These are phyloP conservation scores for Thecophora atra DNA, from an alignment of 2,888 invertebrate genomes.

Conservation along the genomic window DNA sequence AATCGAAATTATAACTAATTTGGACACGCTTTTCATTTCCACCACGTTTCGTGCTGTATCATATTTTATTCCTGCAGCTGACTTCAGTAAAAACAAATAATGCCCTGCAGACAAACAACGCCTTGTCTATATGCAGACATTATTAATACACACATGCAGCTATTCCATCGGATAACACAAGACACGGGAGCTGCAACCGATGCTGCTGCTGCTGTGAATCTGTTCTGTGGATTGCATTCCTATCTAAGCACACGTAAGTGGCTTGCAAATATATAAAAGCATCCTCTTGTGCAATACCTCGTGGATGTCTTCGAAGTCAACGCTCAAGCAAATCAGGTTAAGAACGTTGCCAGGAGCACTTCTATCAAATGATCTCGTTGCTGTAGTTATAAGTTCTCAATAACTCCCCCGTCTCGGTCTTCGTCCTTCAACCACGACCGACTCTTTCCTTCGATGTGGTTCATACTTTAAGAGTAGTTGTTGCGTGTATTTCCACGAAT, in stretches of 20 bases:
- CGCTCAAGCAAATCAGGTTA: not conserved
- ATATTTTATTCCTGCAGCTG: not conserved
- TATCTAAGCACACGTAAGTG: slow-evolving; percentile 15
- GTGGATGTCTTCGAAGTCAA: not conserved
- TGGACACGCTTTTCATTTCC: not conserved
- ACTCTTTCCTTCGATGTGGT: too few relatives aligned
- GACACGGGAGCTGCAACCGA: not conserved
- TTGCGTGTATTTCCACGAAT: too few relatives aligned
- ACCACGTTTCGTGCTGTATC: not conserved
- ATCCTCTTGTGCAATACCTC: not conserved
- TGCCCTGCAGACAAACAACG: too few relatives aligned
- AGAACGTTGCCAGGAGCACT: not conserved
- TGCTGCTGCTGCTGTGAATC: slow-evolving; percentile 6
- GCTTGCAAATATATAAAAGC: slow-evolving; percentile 11
- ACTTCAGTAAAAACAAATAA: too few relatives aligned
- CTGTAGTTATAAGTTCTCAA: too few relatives aligned
- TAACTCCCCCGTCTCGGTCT: too few relatives aligned
- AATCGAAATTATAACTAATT: slow-evolving; percentile 6
- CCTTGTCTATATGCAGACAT: too few relatives aligned
- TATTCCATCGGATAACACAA: too few relatives aligned
- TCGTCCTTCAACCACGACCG: too few relatives aligned
- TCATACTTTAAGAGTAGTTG: too few relatives aligned
- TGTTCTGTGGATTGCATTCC: slow-evolving; percentile 9
- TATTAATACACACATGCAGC: too few relatives aligned
- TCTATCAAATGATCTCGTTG: too few relatives aligned